Evolutionary conservation across 2,113 vertebrate genomes (phyloP), one percentile per base, ranked within the genome.

Genomic region (Thamnophis sirtalis): DNA sequence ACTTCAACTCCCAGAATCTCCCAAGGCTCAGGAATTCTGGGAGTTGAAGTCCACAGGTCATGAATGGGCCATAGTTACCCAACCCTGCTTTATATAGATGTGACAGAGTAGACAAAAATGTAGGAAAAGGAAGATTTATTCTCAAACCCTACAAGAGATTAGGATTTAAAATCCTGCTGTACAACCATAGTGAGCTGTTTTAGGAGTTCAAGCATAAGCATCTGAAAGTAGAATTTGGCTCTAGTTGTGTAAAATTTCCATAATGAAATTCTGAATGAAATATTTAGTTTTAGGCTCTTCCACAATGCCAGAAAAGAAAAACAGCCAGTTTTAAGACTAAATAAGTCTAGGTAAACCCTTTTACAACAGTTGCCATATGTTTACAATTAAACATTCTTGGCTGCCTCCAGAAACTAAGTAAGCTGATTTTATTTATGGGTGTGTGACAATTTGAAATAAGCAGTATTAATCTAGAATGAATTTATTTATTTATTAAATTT

Each of bases 361-460:
- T 60, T 3, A 22, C 51, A 1, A 21, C 5, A 7, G 73, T 87
- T 94, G 48, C 92, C 92, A 80, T 94, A 24, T 96, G 94, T 96
- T 97, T 96, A 92, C 92, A 93, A 87, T 95, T 94, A 89, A 0
- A 93, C 9, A 80, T 92, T 94, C 93, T 93, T 85, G 94, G 84
- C 90, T 2, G 49, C 92, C 90, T 92, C 60, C 11, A 90, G 90
- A 90, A 91, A 89, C 86, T 87, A 33, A 84, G 84, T 22, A 48
- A 0, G 8, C 88, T 84, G 91, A 91, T 15, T 92, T 87, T 17
- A 63, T 54, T 51, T 5, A 93, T 55, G 93, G 51, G 56, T 3
- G 56, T 3, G 85, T n/a, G 88, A 93, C 24, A n/a, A 54, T 48
- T 58, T 4, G 58, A 80, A 92, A 11, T 53, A 84, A 91, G 73